phyloP scores from a whole-genome alignment of 2,113 vertebrate species.

The Apteryx mantelli region DNA sequence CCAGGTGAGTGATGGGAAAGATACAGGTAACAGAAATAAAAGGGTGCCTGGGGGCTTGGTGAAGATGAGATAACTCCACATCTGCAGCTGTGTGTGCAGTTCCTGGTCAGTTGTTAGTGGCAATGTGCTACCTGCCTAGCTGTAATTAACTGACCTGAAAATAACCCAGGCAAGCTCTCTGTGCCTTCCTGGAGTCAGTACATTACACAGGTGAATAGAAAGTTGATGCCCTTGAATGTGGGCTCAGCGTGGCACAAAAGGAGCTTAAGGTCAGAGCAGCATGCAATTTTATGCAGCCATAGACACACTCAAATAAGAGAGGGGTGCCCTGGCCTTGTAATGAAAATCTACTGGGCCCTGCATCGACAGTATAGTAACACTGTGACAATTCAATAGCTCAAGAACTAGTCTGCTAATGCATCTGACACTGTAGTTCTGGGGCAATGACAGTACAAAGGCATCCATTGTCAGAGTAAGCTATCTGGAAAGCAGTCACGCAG shows the following conservation, averaged over 20 bases:
- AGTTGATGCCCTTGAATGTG: rapidly evolving
- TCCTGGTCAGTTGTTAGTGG: neutral
- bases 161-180: neutral
- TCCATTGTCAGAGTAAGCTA: neutral
- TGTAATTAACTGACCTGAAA: neutral
- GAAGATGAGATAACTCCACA: neutral
- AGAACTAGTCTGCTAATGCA: neutral
- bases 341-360: neutral
- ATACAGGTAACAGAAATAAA: neutral
- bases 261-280: neutral
- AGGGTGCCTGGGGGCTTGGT: neutral
- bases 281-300: neutral
- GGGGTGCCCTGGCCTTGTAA: neutral
- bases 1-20: neutral
- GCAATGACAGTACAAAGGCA: conserved; percentile 19
- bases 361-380: neutral
- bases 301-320: rapidly evolving
- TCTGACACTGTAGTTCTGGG: neutral
- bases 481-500: neutral
- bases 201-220: rapidly evolving
- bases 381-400: neutral
- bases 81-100: neutral
- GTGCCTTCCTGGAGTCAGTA: rapidly evolving
- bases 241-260: neutral
- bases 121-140: neutral